Evolutionary conservation across 2,888 invertebrate genomes (phyloP).

Genomic region (Stegophylla sp.): DNA sequence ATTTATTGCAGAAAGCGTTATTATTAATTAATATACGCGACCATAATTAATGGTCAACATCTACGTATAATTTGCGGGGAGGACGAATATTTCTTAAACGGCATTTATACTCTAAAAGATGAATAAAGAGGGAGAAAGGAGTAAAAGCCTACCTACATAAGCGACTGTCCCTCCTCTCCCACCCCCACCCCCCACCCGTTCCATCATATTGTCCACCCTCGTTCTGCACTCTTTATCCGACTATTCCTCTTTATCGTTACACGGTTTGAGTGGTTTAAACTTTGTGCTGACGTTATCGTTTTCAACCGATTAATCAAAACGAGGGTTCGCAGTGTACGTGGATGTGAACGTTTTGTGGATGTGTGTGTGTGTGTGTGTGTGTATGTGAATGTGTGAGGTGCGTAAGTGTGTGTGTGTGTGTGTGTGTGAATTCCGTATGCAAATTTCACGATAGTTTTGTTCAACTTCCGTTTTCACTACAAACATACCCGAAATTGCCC

Average conservation of each 20-base stretch:
- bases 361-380: too few relatives aligned
- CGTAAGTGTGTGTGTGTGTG: too few relatives aligned
- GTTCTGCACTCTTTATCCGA: conserved; percentile 36
- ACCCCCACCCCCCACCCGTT: background rate
- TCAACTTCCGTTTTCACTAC: conserved; percentile 1
- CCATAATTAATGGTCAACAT: conserved; percentile 55
- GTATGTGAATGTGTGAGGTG: too few relatives aligned
- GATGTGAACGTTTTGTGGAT: background rate
- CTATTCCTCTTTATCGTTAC: conserved; percentile 21
- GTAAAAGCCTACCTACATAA: conserved; percentile 20
- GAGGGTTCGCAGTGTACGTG: conserved; percentile 1
- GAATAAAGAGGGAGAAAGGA: conserved; percentile 37
- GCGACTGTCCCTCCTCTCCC: background rate
- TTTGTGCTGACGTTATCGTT: conserved; percentile 53
- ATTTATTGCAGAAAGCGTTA: conserved; percentile 50
- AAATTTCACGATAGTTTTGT: conserved; percentile 46
- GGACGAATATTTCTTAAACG: conserved; percentile 46
- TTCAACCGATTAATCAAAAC: conserved; percentile 55
- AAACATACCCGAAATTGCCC: conserved; percentile 37
- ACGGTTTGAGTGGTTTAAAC: conserved; percentile 50
- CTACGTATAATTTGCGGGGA: conserved; percentile 28
- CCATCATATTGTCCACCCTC: conserved; percentile 1
- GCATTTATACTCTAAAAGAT: conserved; percentile 49
- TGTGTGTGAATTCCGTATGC: conserved; percentile 3
- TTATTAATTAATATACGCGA: conserved; percentile 47